Evolutionary conservation across 2,888 invertebrate genomes (phyloP).

Genomic region (Meganola albula): DNA sequence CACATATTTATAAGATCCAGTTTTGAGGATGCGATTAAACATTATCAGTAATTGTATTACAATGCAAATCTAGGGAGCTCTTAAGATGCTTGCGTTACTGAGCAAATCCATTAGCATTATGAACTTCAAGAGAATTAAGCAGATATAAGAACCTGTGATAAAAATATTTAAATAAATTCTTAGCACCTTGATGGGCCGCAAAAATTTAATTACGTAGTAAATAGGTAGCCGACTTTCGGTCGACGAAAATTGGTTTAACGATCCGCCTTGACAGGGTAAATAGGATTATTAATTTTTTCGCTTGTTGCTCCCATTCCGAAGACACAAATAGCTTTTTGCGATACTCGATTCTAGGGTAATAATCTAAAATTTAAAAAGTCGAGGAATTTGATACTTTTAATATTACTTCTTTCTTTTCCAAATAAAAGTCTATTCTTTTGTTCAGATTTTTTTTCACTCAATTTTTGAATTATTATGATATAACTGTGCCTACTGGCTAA

Average conservation of each 20-base stretch:
- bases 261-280: constrained; percentile 13
- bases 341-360: not conserved
- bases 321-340: constrained; percentile 6
- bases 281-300: constrained; percentile 9
- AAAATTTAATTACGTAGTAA: constrained; percentile 20
- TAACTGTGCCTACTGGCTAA: too few species aligned
- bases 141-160: constrained; percentile 12
- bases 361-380: not conserved
- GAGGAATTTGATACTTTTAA: not conserved
- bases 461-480: too few species aligned
- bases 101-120: constrained; percentile 19
- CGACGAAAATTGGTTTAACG: constrained; percentile 20
- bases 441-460: too few species aligned
- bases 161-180: constrained; percentile 15
- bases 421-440: too few species aligned
- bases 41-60: too few species aligned
- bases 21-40: too few species aligned
- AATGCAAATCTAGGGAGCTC: too few species aligned
- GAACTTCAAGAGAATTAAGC: constrained; percentile 12
- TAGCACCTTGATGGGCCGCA: constrained; percentile 10
- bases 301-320: constrained; percentile 4
- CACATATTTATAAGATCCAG: too few species aligned
- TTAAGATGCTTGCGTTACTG: constrained; percentile 14
- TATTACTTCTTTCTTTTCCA: too few species aligned
- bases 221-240: constrained; percentile 15